phyloP scores from a whole-genome alignment of 2,113 vertebrate species.

The Trematocara unimaculatum region DNA sequence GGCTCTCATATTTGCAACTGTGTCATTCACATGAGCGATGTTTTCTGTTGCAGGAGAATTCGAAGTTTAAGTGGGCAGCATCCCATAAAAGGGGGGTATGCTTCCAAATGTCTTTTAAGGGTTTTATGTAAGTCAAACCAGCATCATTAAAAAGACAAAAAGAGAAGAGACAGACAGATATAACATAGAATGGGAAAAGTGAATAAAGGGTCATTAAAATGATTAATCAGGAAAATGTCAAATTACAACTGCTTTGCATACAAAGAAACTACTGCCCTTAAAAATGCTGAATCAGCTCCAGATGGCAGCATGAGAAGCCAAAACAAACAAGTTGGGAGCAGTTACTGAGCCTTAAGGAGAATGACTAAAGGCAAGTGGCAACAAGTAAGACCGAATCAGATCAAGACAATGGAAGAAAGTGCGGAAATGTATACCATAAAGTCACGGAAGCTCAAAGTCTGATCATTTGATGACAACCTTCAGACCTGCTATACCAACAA shows the following conservation, averaged over 20 bases:
- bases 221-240: slow-evolving; percentile 5
- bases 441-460: slow-evolving; percentile 1
- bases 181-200: neutral
- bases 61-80: neutral
- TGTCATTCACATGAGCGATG: slow-evolving; percentile 15
- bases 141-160: neutral
- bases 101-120: neutral
- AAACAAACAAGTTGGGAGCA: slow-evolving; percentile 22
- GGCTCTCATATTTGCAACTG: slow-evolving; percentile 17
- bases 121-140: neutral
- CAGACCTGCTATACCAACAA: slow-evolving; percentile 1
- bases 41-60: slow-evolving; percentile 8
- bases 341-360: neutral
- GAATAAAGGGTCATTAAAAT: neutral
- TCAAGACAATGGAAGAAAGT: slow-evolving; percentile 29
- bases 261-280: slow-evolving; percentile 9
- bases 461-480: slow-evolving; percentile 15
- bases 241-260: neutral
- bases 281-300: slow-evolving; percentile 42
- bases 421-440: slow-evolving; percentile 21
- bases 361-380: neutral
- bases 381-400: neutral
- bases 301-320: slow-evolving; percentile 6
- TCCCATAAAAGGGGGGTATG: neutral
- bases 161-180: neutral